Evolutionary conservation across 2,113 vertebrate species (phyloP).

Genomic region (Heptranchias perlo): DNA sequence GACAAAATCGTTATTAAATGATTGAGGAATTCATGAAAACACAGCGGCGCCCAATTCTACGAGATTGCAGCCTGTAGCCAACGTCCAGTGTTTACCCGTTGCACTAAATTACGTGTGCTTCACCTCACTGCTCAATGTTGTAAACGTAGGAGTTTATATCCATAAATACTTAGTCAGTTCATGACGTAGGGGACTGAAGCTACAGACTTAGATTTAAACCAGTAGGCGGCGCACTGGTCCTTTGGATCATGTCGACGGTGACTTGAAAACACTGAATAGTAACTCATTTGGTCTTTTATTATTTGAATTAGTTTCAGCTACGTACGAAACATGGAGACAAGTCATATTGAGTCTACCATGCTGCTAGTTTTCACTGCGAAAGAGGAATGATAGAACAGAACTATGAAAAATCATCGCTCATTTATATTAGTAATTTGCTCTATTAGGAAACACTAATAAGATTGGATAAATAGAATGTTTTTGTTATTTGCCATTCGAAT

Average conservation of each 20-base stretch:
- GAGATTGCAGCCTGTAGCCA: background rate
- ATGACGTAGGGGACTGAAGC: background rate
- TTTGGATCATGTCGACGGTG: background rate
- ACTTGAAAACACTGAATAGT: background rate
- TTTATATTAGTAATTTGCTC: background rate
- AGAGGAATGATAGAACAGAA: background rate
- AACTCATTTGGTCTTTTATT: background rate
- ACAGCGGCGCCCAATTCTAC: background rate
- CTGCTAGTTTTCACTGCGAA: background rate
- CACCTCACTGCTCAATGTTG: background rate
- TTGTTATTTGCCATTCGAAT: background rate
- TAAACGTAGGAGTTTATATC: background rate
- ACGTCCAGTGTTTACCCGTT: background rate
- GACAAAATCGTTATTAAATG: background rate
- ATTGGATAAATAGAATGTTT: background rate
- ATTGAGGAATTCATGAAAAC: background rate
- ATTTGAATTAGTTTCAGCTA: background rate
- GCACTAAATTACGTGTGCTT: background rate
- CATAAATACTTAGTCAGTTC: background rate
- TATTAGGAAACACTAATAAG: background rate
- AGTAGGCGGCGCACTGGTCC: conserved; percentile 24
- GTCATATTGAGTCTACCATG: background rate
- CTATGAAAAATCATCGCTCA: background rate
- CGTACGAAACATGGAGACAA: background rate
- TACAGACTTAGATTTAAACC: background rate